Base-by-base conservation (phyloP, 1,140 invertebrate species). In the Procambarus virginalis region DNA sequence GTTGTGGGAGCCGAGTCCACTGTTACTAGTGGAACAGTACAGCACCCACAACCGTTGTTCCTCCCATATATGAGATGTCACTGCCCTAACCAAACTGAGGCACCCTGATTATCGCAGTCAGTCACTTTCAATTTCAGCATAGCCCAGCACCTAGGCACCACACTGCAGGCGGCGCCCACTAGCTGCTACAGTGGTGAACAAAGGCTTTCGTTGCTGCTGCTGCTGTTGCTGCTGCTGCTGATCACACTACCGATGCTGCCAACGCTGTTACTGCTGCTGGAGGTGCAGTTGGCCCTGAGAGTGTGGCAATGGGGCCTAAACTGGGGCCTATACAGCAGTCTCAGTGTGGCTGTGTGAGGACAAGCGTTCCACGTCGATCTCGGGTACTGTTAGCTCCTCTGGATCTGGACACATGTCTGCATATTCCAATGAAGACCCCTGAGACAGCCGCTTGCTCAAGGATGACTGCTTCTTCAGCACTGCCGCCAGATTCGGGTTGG, bases 331-430 rank as follows among this genome's bases (percentile, higher is more conserved):
- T 93, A 98, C 97, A 93, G 97, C 97, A 92, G 97, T 98, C 95
- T 98, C 97, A 92, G 97, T 98, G 95, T 98, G 97, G 95, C 97
- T 97, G 95, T 97, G 97, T 92, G 97, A 97, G 93, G 97, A 97
- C 91, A 98, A 95, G 91, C 97, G 96, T 94, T 98, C 97, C 93
- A 98, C 97, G 94, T 97, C 97, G 92, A 97, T 97, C 95, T 98
- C 97, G 92, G 97, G 97, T 93, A 97, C 96, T 94, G 96, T 96
- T 93, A 98, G 95, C 94, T 97, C 96, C 94, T 97, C 83, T 64
- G 92, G 90, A 76, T 93, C 97, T 92, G 96, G 96, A 94, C 97
- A 96, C 95, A 97, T 97, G 94, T 97, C 97, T 92, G 96, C 97
- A 95, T 97, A 98, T 94, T 98, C 97, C 94, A 98, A 97, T 95